Evolutionary conservation across 2,113 vertebrate genomes (phyloP).

Genomic region (Campylorhamphus procurvoides): DNA sequence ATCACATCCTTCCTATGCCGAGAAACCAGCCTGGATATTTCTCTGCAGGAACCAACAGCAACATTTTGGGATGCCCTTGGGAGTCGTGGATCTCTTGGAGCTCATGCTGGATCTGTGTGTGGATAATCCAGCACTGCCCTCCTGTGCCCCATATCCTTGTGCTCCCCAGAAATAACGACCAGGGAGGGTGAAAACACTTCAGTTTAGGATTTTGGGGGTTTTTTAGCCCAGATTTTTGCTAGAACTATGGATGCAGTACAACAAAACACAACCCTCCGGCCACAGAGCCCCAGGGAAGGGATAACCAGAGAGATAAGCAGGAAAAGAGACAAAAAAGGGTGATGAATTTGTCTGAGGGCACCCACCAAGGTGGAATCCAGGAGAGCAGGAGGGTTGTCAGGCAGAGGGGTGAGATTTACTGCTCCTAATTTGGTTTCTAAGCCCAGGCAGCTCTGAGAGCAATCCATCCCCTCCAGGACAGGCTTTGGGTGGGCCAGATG

Average conservation of each 20-base stretch:
- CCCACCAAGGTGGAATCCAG: background rate
- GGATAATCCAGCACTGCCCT: background rate
- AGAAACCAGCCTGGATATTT: background rate
- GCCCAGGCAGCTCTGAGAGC: background rate
- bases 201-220: background rate
- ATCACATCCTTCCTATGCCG: background rate
- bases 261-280: background rate
- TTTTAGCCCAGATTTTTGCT: background rate
- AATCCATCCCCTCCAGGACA: background rate
- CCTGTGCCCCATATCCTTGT: background rate
- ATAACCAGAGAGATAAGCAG: background rate
- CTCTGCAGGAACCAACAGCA: background rate
- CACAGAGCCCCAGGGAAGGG: rapidly evolving
- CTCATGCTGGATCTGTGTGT: background rate
- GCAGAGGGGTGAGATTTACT: background rate
- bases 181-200: rapidly evolving
- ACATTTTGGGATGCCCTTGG: background rate
- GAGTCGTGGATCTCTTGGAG: background rate
- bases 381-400: background rate
- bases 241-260: rapidly evolving
- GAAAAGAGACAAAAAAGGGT: background rate
- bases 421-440: background rate
- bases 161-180: background rate
- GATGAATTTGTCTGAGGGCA: background rate
- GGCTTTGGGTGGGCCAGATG: conserved; percentile 12